phyloP scores from a whole-genome alignment of 2,888 invertebrate genomes.

The Lamproptera curius region DNA sequence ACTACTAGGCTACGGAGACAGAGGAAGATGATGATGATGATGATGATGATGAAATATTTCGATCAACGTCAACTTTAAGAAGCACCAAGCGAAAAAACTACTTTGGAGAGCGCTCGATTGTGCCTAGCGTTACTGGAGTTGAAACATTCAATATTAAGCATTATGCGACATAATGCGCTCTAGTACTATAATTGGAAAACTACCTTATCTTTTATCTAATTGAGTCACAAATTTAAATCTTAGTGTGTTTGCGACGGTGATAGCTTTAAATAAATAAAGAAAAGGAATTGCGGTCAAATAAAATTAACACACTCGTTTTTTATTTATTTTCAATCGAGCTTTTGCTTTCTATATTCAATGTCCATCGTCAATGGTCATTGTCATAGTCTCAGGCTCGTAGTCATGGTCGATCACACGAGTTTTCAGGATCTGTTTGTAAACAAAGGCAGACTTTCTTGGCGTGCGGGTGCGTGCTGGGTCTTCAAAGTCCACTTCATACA shows the following conservation, averaged over 20 bases:
- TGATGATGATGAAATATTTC: no score
- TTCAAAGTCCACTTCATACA: slow-evolving; percentile 82
- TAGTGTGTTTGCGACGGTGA: no score
- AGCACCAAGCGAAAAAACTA: not conserved
- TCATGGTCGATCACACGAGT: slow-evolving; percentile 52
- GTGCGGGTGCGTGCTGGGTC: slow-evolving; percentile 79
- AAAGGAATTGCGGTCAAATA: no score
- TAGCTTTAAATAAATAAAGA: no score
- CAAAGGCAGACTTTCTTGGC: slow-evolving; percentile 79
- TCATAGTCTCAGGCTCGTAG: slow-evolving; percentile 45
- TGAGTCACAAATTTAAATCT: no score
- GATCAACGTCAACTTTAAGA: not conserved
- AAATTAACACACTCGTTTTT: no score
- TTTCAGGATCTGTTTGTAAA: slow-evolving; percentile 74
- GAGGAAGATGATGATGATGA: no score
- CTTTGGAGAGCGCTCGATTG: not conserved
- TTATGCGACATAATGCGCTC: not conserved
- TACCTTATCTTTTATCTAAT: no score
- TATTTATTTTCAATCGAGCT: no score
- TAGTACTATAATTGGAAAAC: not conserved
- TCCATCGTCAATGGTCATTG: slow-evolving; percentile 54
- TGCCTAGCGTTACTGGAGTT: not conserved
- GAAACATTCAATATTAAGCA: not conserved
- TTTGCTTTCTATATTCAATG: no score
- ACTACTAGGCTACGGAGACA: no score